These are phyloP conservation scores for Ceratina australensis DNA, from an alignment of 1,140 invertebrate genomes.

Conservation along the genomic window DNA sequence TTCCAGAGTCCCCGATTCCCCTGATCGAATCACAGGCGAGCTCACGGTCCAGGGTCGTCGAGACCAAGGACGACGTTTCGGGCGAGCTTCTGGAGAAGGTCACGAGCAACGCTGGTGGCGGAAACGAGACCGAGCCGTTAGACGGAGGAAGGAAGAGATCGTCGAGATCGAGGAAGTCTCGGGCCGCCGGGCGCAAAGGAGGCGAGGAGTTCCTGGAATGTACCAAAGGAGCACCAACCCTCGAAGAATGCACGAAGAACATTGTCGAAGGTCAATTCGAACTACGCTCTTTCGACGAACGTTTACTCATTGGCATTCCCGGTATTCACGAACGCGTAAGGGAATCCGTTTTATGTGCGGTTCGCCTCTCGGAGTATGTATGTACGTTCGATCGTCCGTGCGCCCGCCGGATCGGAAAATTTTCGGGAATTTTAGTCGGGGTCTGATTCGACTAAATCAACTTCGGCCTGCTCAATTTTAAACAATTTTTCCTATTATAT, in stretches of 20 bases:
- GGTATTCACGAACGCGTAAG: constrained; percentile 31
- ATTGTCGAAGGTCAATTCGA: constrained; percentile 64
- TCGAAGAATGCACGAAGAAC: constrained; percentile 63
- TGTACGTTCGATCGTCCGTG: background rate
- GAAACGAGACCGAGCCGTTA: constrained; percentile 19
- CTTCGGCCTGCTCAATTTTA: no score
- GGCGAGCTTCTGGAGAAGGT: constrained; percentile 66
- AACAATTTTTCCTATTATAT: no score
- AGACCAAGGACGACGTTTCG: constrained; percentile 62
- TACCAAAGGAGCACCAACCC: constrained; percentile 51
- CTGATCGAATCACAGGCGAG: constrained; percentile 71
- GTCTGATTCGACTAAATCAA: no score
- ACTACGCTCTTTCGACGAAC: constrained; percentile 20
- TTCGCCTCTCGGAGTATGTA: background rate
- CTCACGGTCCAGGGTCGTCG: constrained; percentile 51
- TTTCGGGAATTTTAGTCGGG: background rate
- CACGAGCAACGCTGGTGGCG: constrained; percentile 33
- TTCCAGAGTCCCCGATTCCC: constrained; percentile 73
- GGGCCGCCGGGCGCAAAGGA: constrained; percentile 43
- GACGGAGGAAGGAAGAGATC: constrained; percentile 31
- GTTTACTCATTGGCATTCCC: constrained; percentile 34
- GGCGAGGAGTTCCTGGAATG: constrained; percentile 47
- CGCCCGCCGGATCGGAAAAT: background rate
- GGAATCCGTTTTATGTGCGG: constrained; percentile 14
- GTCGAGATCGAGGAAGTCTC: constrained; percentile 46